Percentiles rank a stretch among this genome's conserved stretches.
phyloP scores from a whole-genome alignment of 2,113 vertebrate species.

The Taurulus bubalis region DNA sequence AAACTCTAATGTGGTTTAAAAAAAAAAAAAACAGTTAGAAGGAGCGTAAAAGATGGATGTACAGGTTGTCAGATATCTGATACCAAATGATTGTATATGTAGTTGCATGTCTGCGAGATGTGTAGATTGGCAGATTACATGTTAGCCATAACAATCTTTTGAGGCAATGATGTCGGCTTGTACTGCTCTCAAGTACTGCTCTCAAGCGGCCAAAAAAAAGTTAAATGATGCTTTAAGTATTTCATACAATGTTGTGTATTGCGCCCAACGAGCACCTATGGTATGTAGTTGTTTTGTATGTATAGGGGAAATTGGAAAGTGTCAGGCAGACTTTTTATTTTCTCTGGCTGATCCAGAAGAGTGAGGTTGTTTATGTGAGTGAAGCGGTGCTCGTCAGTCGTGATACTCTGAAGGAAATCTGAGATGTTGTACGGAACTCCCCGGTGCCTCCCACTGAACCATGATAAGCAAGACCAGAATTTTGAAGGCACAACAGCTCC shows the following conservation, averaged over 20 bases:
- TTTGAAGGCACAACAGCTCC: constrained; percentile 63
- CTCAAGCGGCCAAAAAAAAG: not conserved
- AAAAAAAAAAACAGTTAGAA: not conserved
- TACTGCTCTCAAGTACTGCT: not conserved
- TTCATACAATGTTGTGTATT: not conserved
- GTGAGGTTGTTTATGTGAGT: constrained; percentile 5
- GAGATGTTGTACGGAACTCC: constrained; percentile 56
- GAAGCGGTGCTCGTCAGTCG: constrained; percentile 49
- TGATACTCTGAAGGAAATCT: constrained; percentile 52
- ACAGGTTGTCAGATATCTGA: not conserved
- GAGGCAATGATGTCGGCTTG: not conserved
- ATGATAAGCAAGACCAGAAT: constrained; percentile 63
- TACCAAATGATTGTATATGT: not conserved
- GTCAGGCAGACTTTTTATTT: constrained; percentile 14
- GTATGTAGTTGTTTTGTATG: not conserved
- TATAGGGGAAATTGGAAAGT: not conserved
- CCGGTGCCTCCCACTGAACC: constrained; percentile 60
- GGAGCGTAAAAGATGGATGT: not conserved
- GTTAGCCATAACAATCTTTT: not conserved
- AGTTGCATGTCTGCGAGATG: not conserved
- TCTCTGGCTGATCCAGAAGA: constrained; percentile 37
- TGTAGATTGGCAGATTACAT: not conserved
- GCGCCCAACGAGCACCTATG: not conserved
- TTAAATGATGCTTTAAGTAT: too few species aligned
- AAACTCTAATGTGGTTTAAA: not conserved